Percentiles rank a stretch among this genome's conserved stretches.
phyloP scores from a whole-genome alignment of 2,888 invertebrate genomes.

The Xestia ashworthii region DNA sequence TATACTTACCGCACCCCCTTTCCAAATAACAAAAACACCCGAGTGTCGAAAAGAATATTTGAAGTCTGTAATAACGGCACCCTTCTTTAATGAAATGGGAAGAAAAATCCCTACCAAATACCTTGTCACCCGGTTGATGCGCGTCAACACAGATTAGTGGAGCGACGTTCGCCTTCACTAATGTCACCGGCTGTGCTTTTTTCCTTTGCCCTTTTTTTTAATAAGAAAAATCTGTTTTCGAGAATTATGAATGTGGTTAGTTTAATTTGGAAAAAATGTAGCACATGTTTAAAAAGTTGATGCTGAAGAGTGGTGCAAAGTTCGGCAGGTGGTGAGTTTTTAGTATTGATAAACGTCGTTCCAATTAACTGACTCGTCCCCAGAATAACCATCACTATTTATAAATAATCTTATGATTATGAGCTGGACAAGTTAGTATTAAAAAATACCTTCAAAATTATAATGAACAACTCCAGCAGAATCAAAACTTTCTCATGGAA shows the following conservation, averaged over 20 bases:
- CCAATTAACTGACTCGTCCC: background rate
- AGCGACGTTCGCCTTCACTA: conserved; percentile 48
- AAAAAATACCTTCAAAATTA: background rate
- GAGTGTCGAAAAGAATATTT: conserved; percentile 56
- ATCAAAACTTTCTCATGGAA: conserved; percentile 41
- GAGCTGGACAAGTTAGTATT: background rate
- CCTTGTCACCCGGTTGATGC: conserved; percentile 75
- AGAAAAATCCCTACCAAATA: conserved; percentile 74
- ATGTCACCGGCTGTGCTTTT: conserved; percentile 46
- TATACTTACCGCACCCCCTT: conserved; percentile 27
- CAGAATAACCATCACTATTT: background rate
- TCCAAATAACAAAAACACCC: conserved; percentile 35
- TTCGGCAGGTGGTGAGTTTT: background rate
- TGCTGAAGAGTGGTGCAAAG: no score
- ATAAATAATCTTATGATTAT: background rate
- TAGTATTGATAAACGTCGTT: background rate
- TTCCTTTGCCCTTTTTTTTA: conserved; percentile 25
- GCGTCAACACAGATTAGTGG: conserved; percentile 77
- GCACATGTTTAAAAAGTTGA: background rate
- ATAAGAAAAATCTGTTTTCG: conserved; percentile 36
- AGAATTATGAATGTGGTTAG: conserved; percentile 8
- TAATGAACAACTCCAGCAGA: background rate
- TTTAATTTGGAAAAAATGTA: conserved; percentile 8
- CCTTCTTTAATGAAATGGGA: conserved; percentile 72
- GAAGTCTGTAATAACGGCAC: conserved; percentile 64